These are phyloP conservation scores for Eumaeus atala DNA, from an alignment of 1,140 invertebrate genomes.

Conservation along the genomic window DNA sequence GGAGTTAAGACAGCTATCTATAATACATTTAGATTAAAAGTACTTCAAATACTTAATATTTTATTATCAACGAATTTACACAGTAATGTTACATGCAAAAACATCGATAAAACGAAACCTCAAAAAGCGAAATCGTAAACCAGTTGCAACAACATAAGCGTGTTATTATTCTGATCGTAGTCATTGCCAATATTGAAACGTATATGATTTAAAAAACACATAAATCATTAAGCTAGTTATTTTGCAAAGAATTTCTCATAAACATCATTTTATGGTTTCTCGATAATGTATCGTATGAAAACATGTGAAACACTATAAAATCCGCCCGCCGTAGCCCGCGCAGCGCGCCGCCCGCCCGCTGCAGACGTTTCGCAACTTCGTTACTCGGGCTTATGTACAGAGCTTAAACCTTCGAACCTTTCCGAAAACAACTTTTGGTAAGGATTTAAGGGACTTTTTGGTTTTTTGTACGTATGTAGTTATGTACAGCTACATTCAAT, in stretches of 20 bases:
- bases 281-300: constrained; percentile 9
- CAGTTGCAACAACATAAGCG: constrained; percentile 1
- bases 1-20: too few relatives aligned
- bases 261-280: constrained; percentile 16
- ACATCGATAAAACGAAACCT: constrained; percentile 1
- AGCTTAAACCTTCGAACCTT: background rate
- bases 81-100: background rate
- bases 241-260: constrained; percentile 7
- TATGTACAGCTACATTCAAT: too few relatives aligned
- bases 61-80: too few relatives aligned
- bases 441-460: too few relatives aligned
- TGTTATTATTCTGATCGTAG: constrained; percentile 1
- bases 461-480: too few relatives aligned
- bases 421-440: background rate
- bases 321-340: constrained; percentile 21
- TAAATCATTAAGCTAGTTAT: constrained; percentile 14
- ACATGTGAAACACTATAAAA: constrained; percentile 14
- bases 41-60: too few relatives aligned
- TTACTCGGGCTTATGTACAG: constrained; percentile 19
- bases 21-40: too few relatives aligned
- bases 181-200: constrained; percentile 11
- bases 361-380: constrained; percentile 33
- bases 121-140: constrained; percentile 4
- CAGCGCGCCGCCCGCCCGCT: constrained; percentile 24
- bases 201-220: constrained; percentile 10